phyloP scores from a whole-genome alignment of 2,113 vertebrate species.

The mouse (Mus musculus) region GRCm39 chr7:100663001-100663500 shows the following conservation, averaged over 20 bases:
- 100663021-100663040: background rate
- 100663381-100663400: background rate
- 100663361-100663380: constrained; percentile 26
- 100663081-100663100: background rate
- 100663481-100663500: constrained; percentile 32
- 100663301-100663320: background rate
- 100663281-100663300: background rate
- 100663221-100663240: background rate
- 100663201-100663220: background rate
- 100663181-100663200: constrained; percentile 54
- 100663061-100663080: too few relatives aligned
- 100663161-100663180: constrained; percentile 44
- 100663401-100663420: background rate
- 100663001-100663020: background rate
- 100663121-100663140: constrained; percentile 15
- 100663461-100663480: constrained; percentile 28
- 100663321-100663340: background rate
- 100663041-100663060: background rate
- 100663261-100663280: background rate
- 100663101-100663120: background rate
- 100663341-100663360: constrained; percentile 54
- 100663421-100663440: constrained; percentile 55
- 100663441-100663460: constrained; percentile 40
- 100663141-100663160: constrained; percentile 24
- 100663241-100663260: background rate